These are phyloP conservation scores for Caenorhabditis becei DNA, from an alignment of 2,888 invertebrate genomes.

Conservation along the genomic window DNA sequence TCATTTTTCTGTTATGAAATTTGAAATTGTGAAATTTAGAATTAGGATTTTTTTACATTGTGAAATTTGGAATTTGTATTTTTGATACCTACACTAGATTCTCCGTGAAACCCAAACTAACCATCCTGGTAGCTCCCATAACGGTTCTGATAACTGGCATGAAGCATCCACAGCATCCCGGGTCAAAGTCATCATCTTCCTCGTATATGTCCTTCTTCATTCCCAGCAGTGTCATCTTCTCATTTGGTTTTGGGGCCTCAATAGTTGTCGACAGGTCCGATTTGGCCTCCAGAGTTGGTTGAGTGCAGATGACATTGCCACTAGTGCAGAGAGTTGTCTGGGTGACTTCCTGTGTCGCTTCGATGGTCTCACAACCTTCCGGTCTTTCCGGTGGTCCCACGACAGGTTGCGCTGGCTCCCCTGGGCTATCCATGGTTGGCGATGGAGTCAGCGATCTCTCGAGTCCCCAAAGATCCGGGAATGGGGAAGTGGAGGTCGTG, in stretches of 20 bases:
- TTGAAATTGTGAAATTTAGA: too few relatives aligned
- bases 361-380: too few relatives aligned
- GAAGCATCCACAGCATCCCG: background rate
- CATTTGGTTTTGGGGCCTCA: too few relatives aligned
- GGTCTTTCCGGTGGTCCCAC: too few relatives aligned
- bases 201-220: background rate
- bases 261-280: too few relatives aligned
- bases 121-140: background rate
- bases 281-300: too few relatives aligned
- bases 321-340: background rate
- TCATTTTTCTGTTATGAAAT: too few relatives aligned
- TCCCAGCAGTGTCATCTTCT: background rate
- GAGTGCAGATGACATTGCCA: too few relatives aligned
- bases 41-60: too few relatives aligned
- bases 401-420: background rate
- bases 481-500: slow-evolving; percentile 11
- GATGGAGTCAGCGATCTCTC: slow-evolving; percentile 15
- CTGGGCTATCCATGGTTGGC: slow-evolving; percentile 22
- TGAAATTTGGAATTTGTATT: too few relatives aligned
- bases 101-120: background rate
- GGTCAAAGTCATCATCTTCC: background rate
- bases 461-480: background rate
- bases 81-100: too few relatives aligned
- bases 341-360: too few relatives aligned
- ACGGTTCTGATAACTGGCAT: background rate